These are phyloP conservation scores for Pollenia labialis DNA, from an alignment of 2,888 invertebrate genomes.

Conservation along the genomic window DNA sequence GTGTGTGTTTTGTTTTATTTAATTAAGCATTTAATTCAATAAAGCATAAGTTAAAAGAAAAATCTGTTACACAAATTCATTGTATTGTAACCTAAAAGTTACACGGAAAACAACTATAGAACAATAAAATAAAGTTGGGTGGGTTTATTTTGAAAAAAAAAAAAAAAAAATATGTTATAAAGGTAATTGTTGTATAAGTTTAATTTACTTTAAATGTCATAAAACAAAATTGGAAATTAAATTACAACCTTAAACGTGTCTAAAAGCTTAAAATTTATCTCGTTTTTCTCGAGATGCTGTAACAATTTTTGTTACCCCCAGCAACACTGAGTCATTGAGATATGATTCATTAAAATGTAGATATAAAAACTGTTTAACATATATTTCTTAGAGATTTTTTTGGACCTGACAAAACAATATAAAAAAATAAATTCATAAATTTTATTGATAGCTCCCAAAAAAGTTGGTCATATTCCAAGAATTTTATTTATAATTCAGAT, in stretches of 20 bases:
- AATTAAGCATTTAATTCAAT: constrained; percentile 54
- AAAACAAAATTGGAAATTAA: neutral
- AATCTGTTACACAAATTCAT: neutral
- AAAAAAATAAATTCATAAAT: too few relatives aligned
- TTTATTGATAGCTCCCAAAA: neutral
- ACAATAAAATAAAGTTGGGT: neutral
- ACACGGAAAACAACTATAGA: neutral
- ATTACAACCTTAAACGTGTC: neutral
- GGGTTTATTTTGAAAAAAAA: neutral
- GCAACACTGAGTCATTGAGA: constrained; percentile 25
- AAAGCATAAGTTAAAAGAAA: constrained; percentile 24
- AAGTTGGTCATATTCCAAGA: constrained; percentile 1
- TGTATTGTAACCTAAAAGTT: constrained; percentile 25
- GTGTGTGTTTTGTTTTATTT: constrained; percentile 54
- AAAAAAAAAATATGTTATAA: neutral
- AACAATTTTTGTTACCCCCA: neutral
- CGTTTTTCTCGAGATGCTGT: constrained; percentile 22
- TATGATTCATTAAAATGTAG: constrained; percentile 29
- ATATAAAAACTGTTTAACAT: neutral
- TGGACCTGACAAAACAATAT: too few relatives aligned
- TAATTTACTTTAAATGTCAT: too few relatives aligned
- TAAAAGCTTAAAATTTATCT: neutral
- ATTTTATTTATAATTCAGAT: neutral
- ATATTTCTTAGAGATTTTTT: neutral
- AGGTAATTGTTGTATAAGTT: neutral